Evolutionary conservation across 2,797 vertebrate genomes (phyloP), one percentile per base, ranked within the genome.

Genomic region (Cebuella pygmaea): DNA sequence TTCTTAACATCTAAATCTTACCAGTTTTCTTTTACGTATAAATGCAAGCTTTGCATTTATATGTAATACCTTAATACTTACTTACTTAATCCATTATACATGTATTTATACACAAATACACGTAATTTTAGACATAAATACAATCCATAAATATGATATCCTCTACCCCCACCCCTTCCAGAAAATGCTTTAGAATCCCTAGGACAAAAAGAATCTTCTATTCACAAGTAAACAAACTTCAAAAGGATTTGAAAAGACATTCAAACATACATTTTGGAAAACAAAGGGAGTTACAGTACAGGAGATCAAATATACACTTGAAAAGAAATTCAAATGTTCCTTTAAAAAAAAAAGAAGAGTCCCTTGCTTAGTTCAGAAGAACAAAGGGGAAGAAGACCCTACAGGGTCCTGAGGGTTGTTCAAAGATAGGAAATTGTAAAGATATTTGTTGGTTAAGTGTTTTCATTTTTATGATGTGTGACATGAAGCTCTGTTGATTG

Each of bases 201-300:
- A 79, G 41, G 44, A 48, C 64, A 83, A 67, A 30, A 72, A 83
- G 26, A 57, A 50, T 64, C 52, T 76, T 30, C 72, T 24, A 79
- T 52, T 88, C 81, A 26, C 24, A n/a, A 19, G 87, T 27, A 87
- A 94, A 72, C 27, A 92, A 81, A 94, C 36, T 52, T 78, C 83
- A 81, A 81, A 96, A 85, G 76, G 27, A 81, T 78, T 88, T 74
- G 87, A 95, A 96, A 94, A 88, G 57, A 57, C 75, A 61, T 70
- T 80, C 76, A 84, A 50, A 79, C 4, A 72, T 7, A 39, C 64
- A n/a, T 67, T 89, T 94, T 90, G 70, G 61, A 82, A 97, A 95
- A 90, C 57, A 79, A 93, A 85, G 12, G 57, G 67, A 82, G 27
- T 48, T 8, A 0, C 46, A 13, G 88, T 55, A 44, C 88, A 64